phyloP scores from a whole-genome alignment of 1,140 invertebrate species.

The Matsumurasca onukii region DNA sequence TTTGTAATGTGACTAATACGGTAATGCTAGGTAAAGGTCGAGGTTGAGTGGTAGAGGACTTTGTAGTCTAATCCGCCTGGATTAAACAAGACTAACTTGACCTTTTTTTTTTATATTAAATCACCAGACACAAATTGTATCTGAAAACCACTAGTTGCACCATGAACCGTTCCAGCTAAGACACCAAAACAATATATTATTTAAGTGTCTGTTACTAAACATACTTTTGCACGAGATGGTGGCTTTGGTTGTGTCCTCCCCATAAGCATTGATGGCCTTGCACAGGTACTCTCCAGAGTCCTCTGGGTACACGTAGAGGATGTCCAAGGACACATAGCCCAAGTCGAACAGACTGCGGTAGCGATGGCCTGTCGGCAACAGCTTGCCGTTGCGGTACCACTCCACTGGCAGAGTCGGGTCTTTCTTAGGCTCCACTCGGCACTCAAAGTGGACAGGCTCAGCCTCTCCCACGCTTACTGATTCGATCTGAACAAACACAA shows the following conservation, averaged over 20 bases:
- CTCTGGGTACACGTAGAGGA: conserved; percentile 89
- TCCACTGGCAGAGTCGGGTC: conserved; percentile 90
- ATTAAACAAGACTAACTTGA: too few relatives aligned
- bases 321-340: conserved; percentile 92
- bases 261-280: conserved; percentile 81
- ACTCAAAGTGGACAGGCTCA: conserved; percentile 92
- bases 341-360: conserved; percentile 86
- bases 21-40: too few relatives aligned
- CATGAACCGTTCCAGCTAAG: too few relatives aligned
- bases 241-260: conserved; percentile 83
- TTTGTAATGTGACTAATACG: too few relatives aligned
- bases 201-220: too few relatives aligned
- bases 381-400: conserved; percentile 91
- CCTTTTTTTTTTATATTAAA: too few relatives aligned
- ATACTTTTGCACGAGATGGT: conserved; percentile 83
- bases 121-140: too few relatives aligned
- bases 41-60: too few relatives aligned
- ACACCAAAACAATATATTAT: too few relatives aligned
- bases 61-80: too few relatives aligned
- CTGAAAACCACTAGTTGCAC: too few relatives aligned
- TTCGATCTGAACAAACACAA: conserved; percentile 69
- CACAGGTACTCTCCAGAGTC: conserved; percentile 94
- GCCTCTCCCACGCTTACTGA: conserved; percentile 82
- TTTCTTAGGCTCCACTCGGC: conserved; percentile 90
- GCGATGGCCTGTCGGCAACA: conserved; percentile 83